These are phyloP conservation scores for Patella ulyssiponensis DNA, from an alignment of 2,888 invertebrate genomes.

Conservation along the genomic window DNA sequence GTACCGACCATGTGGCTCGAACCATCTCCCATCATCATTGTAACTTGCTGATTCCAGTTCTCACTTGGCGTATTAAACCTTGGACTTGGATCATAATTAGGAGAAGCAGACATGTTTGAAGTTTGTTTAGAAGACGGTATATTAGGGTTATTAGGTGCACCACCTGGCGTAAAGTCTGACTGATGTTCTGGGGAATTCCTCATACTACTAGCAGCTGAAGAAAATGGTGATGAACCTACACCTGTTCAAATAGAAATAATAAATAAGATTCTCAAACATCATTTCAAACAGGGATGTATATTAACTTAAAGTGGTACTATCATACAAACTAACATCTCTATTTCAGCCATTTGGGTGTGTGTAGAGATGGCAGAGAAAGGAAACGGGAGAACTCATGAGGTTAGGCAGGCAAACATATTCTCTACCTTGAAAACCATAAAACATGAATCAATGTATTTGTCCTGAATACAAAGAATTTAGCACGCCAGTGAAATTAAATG, in stretches of 20 bases:
- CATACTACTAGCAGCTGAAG: conserved; percentile 62
- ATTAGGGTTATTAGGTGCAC: conserved; percentile 7
- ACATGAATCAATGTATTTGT: too few species aligned
- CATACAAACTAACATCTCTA: not conserved
- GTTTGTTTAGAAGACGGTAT: not conserved
- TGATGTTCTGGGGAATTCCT: conserved; percentile 64
- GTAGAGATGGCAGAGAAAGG: too few species aligned
- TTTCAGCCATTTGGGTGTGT: not conserved
- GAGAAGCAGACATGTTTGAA: not conserved
- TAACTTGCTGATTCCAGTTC: conserved; percentile 46
- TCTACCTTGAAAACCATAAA: too few species aligned
- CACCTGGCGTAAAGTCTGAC: conserved; percentile 37
- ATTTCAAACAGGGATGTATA: not conserved
- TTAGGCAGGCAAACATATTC: too few species aligned
- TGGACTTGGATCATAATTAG: conserved; percentile 16
- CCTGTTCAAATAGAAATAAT: conserved; percentile 42
- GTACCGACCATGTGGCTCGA: conserved; percentile 19
- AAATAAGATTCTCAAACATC: not conserved
- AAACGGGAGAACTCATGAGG: too few species aligned
- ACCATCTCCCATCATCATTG: conserved; percentile 39
- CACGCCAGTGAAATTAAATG: too few species aligned
- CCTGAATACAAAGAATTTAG: too few species aligned
- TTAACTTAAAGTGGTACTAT: not conserved
- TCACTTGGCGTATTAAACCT: conserved; percentile 27
- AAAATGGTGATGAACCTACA: conserved; percentile 64